Percentiles rank a stretch among this genome's conserved stretches.
Conservation (phyloP, 2,797 vertebrate species). For the Enteromius thamalakanensis region DNA sequence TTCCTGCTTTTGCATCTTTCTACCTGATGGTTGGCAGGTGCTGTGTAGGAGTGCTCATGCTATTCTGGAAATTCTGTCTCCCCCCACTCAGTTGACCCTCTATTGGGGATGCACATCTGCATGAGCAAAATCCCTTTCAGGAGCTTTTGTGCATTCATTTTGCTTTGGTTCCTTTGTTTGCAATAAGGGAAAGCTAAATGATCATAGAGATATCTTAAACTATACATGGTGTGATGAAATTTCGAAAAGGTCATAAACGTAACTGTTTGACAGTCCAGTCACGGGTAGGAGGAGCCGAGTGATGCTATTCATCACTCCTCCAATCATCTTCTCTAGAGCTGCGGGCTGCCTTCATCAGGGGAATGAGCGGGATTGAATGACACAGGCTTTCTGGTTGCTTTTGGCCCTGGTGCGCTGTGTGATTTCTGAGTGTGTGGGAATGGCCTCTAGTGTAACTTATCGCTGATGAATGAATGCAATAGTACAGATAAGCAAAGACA, state of each 20-base stretch:
- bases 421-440: constrained; percentile 7
- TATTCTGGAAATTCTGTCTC: constrained; percentile 23
- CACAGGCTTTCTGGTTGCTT: neutral
- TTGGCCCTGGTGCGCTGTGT: neutral
- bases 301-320: constrained; percentile 38
- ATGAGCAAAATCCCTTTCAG: constrained; percentile 20
- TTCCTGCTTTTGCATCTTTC: constrained; percentile 12
- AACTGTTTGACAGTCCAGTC: constrained; percentile 6
- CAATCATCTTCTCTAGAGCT: constrained; percentile 37
- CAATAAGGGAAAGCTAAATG: neutral
- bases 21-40: constrained; percentile 28
- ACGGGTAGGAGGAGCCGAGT: neutral
- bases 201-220: constrained; percentile 7
- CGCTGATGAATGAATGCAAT: constrained; percentile 15
- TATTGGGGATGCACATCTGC: constrained; percentile 29
- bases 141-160: neutral
- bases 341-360: constrained; percentile 4
- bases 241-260: neutral
- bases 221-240: constrained; percentile 21
- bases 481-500: neutral
- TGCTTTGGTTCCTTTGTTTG: neutral
- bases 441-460: neutral
- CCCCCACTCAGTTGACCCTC: constrained; percentile 32
- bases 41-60: constrained; percentile 25
- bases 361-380: neutral